Evolutionary conservation across 2,888 invertebrate species (phyloP).

Genomic region (Temnothorax rugatulus): DNA sequence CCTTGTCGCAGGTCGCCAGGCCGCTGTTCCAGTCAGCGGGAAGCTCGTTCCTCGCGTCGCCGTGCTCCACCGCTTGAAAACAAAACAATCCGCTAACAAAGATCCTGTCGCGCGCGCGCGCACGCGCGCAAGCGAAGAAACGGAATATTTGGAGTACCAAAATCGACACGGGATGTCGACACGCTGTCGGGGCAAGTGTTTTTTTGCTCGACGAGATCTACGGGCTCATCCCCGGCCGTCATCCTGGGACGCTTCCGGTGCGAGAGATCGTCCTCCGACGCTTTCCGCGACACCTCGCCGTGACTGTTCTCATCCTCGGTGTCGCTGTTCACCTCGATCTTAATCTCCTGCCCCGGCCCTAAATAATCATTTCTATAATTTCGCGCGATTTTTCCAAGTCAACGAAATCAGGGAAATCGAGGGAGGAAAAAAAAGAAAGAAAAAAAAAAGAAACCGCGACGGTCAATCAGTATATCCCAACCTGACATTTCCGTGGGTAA

Average conservation of each 20-base stretch:
- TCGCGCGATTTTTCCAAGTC: neutral
- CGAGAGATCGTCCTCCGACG: neutral
- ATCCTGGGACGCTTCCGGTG: constrained; percentile 44
- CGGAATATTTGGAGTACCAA: constrained; percentile 2
- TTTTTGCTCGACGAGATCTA: constrained; percentile 69
- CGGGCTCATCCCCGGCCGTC: constrained; percentile 58
- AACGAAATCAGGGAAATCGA: neutral
- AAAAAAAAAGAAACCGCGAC: neutral
- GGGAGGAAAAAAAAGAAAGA: no score
- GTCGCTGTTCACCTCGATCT: constrained; percentile 71
- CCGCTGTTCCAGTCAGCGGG: constrained; percentile 29
- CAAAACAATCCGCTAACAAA: neutral
- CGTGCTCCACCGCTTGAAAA: constrained; percentile 28
- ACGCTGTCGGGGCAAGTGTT: constrained; percentile 30
- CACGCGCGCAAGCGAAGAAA: neutral
- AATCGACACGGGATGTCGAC: constrained; percentile 28
- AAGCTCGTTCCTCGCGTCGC: neutral
- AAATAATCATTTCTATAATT: constrained; percentile 24
- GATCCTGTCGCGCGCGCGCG: no score
- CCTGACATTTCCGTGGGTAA: constrained; percentile 58
- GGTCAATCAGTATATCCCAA: neutral
- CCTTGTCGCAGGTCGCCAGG: constrained; percentile 8
- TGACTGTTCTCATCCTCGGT: constrained; percentile 62
- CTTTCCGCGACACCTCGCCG: constrained; percentile 35
- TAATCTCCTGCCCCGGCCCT: constrained; percentile 68